These are phyloP conservation scores for Zaprionus nigranus DNA, from an alignment of 1,140 invertebrate genomes.

Conservation along the genomic window DNA sequence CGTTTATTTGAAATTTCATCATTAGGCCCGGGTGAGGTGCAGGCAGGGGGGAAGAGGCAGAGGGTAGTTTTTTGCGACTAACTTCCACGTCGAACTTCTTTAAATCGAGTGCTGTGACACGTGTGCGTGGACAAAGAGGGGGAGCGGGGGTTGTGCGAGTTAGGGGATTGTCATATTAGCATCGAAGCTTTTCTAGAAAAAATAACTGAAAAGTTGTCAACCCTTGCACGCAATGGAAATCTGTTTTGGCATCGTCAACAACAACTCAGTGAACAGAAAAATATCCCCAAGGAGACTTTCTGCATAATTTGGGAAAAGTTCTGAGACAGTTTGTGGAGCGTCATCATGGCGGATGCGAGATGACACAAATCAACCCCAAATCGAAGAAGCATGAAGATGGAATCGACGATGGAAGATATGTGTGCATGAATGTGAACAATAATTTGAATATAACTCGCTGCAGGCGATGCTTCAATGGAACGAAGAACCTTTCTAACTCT, in stretches of 20 bases:
- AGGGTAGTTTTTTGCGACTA: not conserved
- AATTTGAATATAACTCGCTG: conserved; percentile 68
- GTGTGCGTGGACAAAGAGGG: conserved; percentile 26
- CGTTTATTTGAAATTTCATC: conserved; percentile 83
- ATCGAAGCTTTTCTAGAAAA: conserved; percentile 13
- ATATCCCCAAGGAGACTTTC: conserved; percentile 76
- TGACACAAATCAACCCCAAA: conserved; percentile 63
- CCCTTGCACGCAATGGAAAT: conserved; percentile 64
- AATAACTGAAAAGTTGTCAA: conserved; percentile 48
- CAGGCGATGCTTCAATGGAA: conserved; percentile 15
- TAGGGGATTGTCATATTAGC: conserved; percentile 42
- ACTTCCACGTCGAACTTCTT: conserved; percentile 73
- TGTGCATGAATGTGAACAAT: conserved; percentile 35
- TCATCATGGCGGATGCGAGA: conserved; percentile 38
- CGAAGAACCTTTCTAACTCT: not conserved
- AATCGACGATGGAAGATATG: not conserved
- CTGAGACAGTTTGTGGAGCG: conserved; percentile 48
- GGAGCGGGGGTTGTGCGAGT: conserved; percentile 11
- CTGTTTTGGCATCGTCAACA: conserved; percentile 63
- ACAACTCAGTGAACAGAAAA: conserved; percentile 79
- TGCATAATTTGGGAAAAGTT: conserved; percentile 75
- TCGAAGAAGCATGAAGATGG: conserved; percentile 39
- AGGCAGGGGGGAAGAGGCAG: not conserved
- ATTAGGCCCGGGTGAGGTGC: conserved; percentile 46
- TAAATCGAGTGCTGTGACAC: conserved; percentile 69